phyloP scores from a whole-genome alignment of 2,888 invertebrate genomes.

The Parnassius apollo region DNA sequence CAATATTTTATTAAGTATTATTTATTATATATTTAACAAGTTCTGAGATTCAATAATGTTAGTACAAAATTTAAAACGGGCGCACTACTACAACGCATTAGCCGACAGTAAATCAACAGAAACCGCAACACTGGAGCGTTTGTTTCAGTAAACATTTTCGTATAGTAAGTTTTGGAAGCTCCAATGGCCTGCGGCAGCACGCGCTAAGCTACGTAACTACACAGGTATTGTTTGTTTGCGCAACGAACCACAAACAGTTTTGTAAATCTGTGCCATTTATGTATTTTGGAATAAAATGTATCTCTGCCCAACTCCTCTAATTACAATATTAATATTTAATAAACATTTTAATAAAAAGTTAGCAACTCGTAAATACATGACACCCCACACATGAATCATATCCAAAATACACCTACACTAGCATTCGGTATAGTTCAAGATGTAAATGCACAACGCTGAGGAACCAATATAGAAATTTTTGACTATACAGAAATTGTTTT shows the following conservation, averaged over 20 bases:
- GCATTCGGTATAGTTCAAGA: no score
- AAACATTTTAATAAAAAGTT: no score
- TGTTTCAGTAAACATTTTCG: slow-evolving; percentile 9
- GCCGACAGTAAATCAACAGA: neutral
- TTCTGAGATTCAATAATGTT: no score
- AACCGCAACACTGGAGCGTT: slow-evolving; percentile 4
- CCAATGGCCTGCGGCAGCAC: neutral
- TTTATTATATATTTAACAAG: no score
- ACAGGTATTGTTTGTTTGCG: slow-evolving; percentile 2
- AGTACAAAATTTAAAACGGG: no score
- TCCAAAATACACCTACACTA: no score
- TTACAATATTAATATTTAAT: neutral
- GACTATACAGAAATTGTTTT: no score
- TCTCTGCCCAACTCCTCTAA: neutral
- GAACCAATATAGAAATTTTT: no score
- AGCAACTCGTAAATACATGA: no score
- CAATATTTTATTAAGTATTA: no score
- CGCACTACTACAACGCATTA: neutral
- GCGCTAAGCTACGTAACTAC: neutral
- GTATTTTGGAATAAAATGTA: neutral
- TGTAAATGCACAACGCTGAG: no score
- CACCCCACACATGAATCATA: no score
- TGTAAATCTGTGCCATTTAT: neutral
- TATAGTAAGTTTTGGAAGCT: neutral
- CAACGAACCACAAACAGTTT: neutral